Evolutionary conservation across 2,797 vertebrate species (phyloP).

Genomic region (Yasuhikotakia modesta): DNA sequence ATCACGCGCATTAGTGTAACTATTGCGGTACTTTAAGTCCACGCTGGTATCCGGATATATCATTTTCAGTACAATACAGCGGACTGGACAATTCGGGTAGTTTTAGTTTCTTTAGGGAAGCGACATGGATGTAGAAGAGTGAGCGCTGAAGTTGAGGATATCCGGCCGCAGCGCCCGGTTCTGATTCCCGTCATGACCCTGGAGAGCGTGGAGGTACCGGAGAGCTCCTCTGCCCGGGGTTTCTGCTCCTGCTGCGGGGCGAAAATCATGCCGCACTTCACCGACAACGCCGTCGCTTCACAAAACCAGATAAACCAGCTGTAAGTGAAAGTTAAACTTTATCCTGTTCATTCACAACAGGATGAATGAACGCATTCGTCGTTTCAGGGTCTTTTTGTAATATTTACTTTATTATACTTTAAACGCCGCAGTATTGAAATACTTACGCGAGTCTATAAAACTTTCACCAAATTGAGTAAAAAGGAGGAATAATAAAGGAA

Average conservation of each 20-base stretch:
- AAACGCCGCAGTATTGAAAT: not conserved
- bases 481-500: not conserved
- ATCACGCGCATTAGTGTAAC: not conserved
- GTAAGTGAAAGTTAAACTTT: slow-evolving; percentile 77
- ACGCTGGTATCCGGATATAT: not conserved
- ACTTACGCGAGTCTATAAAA: too few species aligned
- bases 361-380: not conserved
- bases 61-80: not conserved
- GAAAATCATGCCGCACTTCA: slow-evolving; percentile 91
- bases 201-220: slow-evolving; percentile 70
- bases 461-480: too few species aligned
- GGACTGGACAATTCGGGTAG: not conserved
- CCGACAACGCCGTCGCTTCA: slow-evolving; percentile 86
- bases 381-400: not conserved
- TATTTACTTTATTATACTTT: not conserved
- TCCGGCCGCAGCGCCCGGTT: slow-evolving; percentile 7
- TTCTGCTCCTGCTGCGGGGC: slow-evolving; percentile 82
- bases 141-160: slow-evolving; percentile 24
- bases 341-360: not conserved
- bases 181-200: slow-evolving; percentile 77
- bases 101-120: not conserved
- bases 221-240: slow-evolving; percentile 71
- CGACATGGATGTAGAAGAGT: slow-evolving; percentile 21
- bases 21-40: not conserved
- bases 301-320: slow-evolving; percentile 90